Evolutionary conservation across 2,888 invertebrate species (phyloP).

Genomic region (Beris chalybata): DNA sequence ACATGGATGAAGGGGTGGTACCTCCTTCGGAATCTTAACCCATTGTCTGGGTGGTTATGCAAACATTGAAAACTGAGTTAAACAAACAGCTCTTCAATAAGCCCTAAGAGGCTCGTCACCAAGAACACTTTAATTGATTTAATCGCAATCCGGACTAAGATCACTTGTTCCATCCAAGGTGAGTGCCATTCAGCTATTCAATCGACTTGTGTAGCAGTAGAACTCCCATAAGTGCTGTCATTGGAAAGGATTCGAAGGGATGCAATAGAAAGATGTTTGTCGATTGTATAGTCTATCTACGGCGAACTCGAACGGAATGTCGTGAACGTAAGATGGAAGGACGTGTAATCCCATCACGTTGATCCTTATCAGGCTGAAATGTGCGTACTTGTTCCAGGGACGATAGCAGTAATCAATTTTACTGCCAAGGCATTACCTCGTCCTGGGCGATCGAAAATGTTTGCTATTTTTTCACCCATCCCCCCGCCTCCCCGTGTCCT

Average conservation of each 20-base stretch:
- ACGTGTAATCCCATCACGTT: slow-evolving; percentile 15
- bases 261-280: too few species aligned
- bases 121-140: slow-evolving; percentile 29
- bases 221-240: too few species aligned
- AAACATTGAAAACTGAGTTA: slow-evolving; percentile 24
- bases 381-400: not conserved
- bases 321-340: too few species aligned
- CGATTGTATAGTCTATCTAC: too few species aligned
- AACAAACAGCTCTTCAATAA: slow-evolving; percentile 18
- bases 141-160: slow-evolving; percentile 21
- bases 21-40: slow-evolving; percentile 11
- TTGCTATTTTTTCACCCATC: slow-evolving; percentile 3
- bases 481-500: not conserved
- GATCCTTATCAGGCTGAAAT: slow-evolving; percentile 16
- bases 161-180: not conserved
- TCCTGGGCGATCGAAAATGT: not conserved
- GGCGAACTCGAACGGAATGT: too few species aligned
- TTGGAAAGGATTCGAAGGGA: too few species aligned
- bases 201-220: not conserved
- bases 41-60: slow-evolving; percentile 27
- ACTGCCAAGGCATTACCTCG: slow-evolving; percentile 8
- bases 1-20: not conserved
- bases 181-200: not conserved
- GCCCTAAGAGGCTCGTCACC: slow-evolving; percentile 24
- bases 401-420: slow-evolving; percentile 28